Base-by-base conservation (phyloP, 2,888 invertebrate species). In the Copidosoma aretas region DNA sequence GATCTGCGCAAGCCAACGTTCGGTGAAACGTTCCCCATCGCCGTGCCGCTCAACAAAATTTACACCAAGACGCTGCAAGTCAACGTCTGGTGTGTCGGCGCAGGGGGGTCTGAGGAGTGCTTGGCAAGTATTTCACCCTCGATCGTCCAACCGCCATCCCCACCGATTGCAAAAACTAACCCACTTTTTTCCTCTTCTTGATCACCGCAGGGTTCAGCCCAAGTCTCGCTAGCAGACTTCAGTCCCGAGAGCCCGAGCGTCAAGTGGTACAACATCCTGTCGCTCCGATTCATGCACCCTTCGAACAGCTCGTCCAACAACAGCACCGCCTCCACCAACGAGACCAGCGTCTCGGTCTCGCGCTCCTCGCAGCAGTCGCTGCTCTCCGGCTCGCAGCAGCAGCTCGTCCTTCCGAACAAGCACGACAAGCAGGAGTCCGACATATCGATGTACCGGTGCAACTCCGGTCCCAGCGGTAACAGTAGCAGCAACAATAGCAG, bases 261-360 rank as follows among this genome's bases (percentile, higher is more conserved):
- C 32, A 94, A 94, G 83, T 97, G 97, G 97, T 97, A 97, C 88
- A 98, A 97, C 82, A 92, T 97, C 73, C 88, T 97, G 64, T 93
- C 94, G 83, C 90, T 92, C 78, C 90, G 90, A 79, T 90, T 91
- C 80, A 89, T 92, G 86, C 91, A 91, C 78, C 84, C 86, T n/a
- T 80, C 83, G 56, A 78, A 80, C 43, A 82, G 81, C 64, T 73
- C 67, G 43, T 46, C 43, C 15, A 4, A 22, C 64, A 15, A 32
- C 32, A 32, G 32, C 32, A 32, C 32, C 4, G 32, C 32, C 8
- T 32, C 53, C 32, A 73, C 73, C 15, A 22, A 70, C 71, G 25
- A 43, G 64, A 54, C 59, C 22, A 25, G 25, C 41, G 60, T 67
- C 32, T 71, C 73, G 22, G 82, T 79, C 60, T 73, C 72, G 43